Evolutionary conservation across 2,113 vertebrate species (phyloP).

Genomic region (Equus quagga): DNA sequence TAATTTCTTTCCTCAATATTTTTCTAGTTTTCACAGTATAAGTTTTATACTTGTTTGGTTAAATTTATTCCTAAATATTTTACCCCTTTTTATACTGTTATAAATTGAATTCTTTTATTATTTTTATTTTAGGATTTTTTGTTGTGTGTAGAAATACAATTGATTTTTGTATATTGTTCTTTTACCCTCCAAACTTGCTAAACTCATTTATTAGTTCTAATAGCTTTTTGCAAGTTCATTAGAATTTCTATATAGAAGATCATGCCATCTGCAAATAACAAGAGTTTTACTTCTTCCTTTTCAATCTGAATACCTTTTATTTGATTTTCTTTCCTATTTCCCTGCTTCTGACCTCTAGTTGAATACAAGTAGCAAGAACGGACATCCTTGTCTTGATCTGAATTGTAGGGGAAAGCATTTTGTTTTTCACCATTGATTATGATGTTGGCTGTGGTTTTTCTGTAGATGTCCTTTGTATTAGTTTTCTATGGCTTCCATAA

Average conservation of each 20-base stretch:
- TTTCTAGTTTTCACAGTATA: neutral
- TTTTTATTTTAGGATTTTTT: neutral
- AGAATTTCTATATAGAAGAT: neutral
- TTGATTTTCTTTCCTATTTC: neutral
- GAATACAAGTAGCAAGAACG: neutral
- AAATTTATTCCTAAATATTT: slow-evolving; percentile 1
- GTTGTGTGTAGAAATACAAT: neutral
- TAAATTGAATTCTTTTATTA: neutral
- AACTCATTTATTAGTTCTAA: neutral
- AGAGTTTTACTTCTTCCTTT: neutral
- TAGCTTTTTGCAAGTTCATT: too few species aligned
- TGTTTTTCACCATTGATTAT: too few species aligned
- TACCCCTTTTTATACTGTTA: neutral
- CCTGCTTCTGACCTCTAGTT: neutral
- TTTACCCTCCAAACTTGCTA: neutral
- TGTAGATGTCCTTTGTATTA: too few species aligned
- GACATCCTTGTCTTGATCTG: too few species aligned
- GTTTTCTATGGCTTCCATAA: too few species aligned
- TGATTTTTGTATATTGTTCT: neutral
- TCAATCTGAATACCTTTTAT: neutral
- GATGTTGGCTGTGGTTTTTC: too few species aligned
- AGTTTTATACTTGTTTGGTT: neutral
- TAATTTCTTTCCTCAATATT: neutral
- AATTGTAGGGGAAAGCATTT: too few species aligned
- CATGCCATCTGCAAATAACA: neutral